Base-by-base conservation (phyloP, 2,797 vertebrate species). In the Chrysocyon brachyurus region DNA sequence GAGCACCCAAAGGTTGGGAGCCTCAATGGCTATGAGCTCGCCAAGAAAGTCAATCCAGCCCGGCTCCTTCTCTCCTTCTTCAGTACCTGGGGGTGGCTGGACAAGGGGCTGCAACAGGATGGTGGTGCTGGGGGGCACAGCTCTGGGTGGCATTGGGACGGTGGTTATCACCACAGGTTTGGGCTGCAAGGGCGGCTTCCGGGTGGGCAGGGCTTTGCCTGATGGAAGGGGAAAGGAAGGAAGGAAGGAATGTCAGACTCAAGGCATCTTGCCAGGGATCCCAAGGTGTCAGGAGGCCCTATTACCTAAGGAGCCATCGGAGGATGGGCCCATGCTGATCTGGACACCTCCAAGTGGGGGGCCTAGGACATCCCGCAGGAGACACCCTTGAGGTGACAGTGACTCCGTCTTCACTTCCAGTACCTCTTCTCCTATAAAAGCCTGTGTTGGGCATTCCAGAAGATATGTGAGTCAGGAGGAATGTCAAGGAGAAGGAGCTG, bases 131-230 rank as follows among this genome's bases (percentile, higher is more conserved):
- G 97, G 40, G 12, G 98, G 92, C 79, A 95, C 28, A 4, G 96
- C 21, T 36, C 96, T 73, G 12, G 97, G 93, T 0, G 99, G 66
- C 91, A 99, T 90, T 0, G 99, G 98, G 4, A 99, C 96, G 0
- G 99, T 70, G 33, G 99, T 91, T 63, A 99, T 98, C 89, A 99
- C 98, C 52, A 99, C 79, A 0, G 99, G 99, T 73, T 99, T 98
- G 17, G 99, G 99, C 98, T 99, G 99, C 93, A 99, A 98, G 66
- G 99, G 98, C 0, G 99, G 99, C 59, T 99, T 99, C 96, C 98
- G 98, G 95, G 98, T 97, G 46, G 99, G 97, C 33, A 99, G 98
- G 92, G 91, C 98, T 98, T 97, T 99, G 59, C 99, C 98, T 98
- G 21, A 22, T 63, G 63, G 3, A 59, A 54, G 61, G 46, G 40